phyloP scores from a whole-genome alignment of 2,797 vertebrate genomes.

The Tenualosa ilisha region DNA sequence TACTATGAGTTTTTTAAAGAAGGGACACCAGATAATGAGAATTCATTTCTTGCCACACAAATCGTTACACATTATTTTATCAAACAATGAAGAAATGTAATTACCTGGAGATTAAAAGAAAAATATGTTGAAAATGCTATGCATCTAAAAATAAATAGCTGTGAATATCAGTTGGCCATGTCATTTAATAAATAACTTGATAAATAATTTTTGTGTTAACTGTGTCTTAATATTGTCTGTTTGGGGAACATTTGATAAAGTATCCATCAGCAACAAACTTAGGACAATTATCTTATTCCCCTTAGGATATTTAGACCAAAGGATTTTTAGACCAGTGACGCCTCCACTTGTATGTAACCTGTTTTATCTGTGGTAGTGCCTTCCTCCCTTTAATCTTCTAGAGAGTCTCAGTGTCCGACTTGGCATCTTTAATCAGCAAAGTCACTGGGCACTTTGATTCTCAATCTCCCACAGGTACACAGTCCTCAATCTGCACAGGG shows the following conservation, averaged over 20 bases:
- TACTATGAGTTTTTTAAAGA: background rate
- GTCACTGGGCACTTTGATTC: constrained; percentile 57
- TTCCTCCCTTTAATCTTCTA: constrained; percentile 64
- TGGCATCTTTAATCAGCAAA: constrained; percentile 56
- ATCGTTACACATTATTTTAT: background rate
- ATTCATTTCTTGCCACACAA: background rate
- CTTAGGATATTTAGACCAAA: background rate
- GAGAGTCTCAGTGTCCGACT: constrained; percentile 53
- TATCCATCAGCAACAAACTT: background rate
- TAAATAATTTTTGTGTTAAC: background rate
- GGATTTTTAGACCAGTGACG: background rate
- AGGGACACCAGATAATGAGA: background rate
- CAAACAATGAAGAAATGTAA: background rate
- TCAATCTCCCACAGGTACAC: constrained; percentile 46
- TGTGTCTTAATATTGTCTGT: background rate
- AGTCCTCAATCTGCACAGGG: constrained; percentile 31
- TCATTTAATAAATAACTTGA: background rate
- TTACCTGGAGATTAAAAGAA: background rate
- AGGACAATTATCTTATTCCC: background rate
- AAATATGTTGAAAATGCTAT: background rate
- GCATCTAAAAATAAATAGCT: background rate
- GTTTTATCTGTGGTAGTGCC: constrained; percentile 25
- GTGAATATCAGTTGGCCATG: background rate
- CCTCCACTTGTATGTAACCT: background rate
- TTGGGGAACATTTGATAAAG: background rate